Evolutionary conservation across 2,797 vertebrate genomes (phyloP).

Genomic region (Avahi laniger): DNA sequence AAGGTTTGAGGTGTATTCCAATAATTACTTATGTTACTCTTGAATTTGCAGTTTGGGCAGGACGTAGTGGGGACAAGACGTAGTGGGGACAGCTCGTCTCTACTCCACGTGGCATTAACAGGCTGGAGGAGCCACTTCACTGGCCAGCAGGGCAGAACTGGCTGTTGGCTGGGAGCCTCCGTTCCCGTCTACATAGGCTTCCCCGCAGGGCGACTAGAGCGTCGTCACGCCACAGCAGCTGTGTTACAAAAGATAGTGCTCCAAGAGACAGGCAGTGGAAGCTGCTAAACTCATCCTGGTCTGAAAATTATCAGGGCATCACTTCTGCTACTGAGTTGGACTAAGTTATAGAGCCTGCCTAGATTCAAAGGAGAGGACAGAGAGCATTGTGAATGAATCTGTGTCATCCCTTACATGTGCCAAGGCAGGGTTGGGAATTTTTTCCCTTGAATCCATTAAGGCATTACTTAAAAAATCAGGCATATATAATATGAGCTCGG

Average conservation of each 20-base stretch:
- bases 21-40: neutral
- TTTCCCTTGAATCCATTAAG: neutral
- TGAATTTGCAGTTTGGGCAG: neutral
- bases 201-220: neutral
- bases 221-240: neutral
- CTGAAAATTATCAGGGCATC: neutral
- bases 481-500: neutral
- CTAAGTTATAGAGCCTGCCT: neutral
- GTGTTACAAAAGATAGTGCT: neutral
- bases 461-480: neutral
- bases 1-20: neutral
- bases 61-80: rapidly evolving
- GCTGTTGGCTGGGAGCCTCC: neutral
- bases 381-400: neutral
- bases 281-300: neutral
- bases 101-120: neutral
- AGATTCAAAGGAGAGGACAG: neutral
- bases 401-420: neutral
- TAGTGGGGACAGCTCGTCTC: neutral
- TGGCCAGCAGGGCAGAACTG: neutral
- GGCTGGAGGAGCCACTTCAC: neutral
- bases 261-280: neutral
- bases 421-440: neutral
- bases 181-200: neutral
- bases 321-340: neutral